phyloP scores from a whole-genome alignment of 2,797 vertebrate species.

The Falco naumanni region DNA sequence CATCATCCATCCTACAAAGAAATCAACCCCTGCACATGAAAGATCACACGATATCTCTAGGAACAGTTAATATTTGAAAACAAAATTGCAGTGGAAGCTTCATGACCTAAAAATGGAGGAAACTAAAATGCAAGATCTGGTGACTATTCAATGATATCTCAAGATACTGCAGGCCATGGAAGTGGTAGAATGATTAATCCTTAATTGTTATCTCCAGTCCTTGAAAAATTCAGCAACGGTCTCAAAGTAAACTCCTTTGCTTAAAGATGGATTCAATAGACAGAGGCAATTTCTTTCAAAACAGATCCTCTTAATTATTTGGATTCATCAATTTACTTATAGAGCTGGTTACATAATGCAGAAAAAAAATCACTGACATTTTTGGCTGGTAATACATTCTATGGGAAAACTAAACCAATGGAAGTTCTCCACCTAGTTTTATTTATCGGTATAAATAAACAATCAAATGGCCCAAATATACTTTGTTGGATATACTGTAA shows the following conservation, averaged over 20 bases:
- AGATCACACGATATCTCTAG: not conserved
- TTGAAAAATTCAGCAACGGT: conserved; percentile 10
- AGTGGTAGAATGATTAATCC: conserved; percentile 2
- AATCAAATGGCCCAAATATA: not conserved
- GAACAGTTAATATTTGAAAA: not conserved
- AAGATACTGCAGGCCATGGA: not conserved
- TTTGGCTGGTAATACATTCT: conserved; percentile 6
- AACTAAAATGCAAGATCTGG: not conserved
- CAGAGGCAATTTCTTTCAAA: not conserved
- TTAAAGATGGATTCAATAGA: conserved; percentile 21
- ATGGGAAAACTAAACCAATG: conserved; percentile 22
- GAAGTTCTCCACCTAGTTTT: conserved; percentile 21
- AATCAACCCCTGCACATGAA: not conserved
- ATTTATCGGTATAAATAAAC: not conserved
- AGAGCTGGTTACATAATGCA: conserved; percentile 17
- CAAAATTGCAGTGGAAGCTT: not conserved
- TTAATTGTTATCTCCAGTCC: not conserved
- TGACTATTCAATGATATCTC: not conserved
- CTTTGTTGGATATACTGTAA: not conserved
- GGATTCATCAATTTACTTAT: conserved; percentile 21
- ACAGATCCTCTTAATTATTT: conserved; percentile 13
- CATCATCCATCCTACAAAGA: conserved; percentile 89
- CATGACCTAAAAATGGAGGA: conserved; percentile 4
- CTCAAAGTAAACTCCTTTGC: conserved; percentile 32
- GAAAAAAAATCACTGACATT: not conserved